phyloP scores from a whole-genome alignment of 2,113 vertebrate species.

The Lepus americanus region DNA sequence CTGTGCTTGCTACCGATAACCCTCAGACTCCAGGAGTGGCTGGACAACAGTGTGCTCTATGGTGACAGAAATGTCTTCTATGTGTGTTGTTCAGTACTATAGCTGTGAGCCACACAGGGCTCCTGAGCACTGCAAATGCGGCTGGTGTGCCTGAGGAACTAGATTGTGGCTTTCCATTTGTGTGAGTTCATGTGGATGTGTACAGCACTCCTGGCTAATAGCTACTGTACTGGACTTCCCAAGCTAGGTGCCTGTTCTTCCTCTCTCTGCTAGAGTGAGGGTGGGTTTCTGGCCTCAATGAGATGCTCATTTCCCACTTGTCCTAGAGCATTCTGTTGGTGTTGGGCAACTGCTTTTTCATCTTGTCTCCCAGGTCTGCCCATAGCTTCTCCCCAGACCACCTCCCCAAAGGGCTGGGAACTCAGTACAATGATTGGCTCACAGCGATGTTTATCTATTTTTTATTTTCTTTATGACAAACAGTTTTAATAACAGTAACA shows the following conservation, averaged over 20 bases:
- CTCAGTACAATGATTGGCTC: slow-evolving; percentile 15
- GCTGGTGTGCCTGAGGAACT: slow-evolving; percentile 1
- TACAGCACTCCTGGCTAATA: background rate
- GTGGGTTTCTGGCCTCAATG: background rate
- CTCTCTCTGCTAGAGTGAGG: background rate
- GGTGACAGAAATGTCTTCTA: background rate
- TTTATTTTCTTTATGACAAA: slow-evolving; percentile 61
- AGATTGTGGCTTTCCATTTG: background rate
- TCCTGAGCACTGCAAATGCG: background rate
- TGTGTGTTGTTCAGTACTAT: background rate
- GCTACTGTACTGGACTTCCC: background rate
- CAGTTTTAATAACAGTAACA: slow-evolving; percentile 55
- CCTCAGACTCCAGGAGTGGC: background rate
- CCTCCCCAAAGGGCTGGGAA: background rate
- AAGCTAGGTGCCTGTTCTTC: background rate
- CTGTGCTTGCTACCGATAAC: background rate
- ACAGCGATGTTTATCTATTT: slow-evolving; percentile 31
- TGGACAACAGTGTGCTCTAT: background rate
- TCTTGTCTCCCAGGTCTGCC: background rate
- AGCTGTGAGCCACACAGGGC: background rate
- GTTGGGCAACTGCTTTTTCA: background rate
- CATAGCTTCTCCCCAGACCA: background rate
- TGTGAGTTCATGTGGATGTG: background rate
- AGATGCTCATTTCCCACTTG: background rate
- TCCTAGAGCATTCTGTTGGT: background rate